These are phyloP conservation scores for Epiblema foenella DNA, from an alignment of 2,888 invertebrate species.

Conservation along the genomic window DNA sequence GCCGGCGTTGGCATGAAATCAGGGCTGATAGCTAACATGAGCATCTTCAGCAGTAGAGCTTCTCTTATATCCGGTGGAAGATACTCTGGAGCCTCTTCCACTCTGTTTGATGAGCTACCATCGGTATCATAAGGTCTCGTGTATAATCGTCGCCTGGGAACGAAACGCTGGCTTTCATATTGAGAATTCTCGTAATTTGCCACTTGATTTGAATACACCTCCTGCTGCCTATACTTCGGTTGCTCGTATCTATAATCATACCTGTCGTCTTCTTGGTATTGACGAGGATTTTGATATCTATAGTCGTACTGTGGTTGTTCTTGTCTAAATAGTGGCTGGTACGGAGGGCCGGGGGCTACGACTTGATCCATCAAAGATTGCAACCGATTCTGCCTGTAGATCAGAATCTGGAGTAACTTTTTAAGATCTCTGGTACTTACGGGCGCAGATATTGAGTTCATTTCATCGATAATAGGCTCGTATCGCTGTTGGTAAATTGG, in stretches of 20 bases:
- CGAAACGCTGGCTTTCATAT: slow-evolving; percentile 78
- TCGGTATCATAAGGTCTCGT: slow-evolving; percentile 73
- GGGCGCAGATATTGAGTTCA: slow-evolving; percentile 87
- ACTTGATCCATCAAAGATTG: slow-evolving; percentile 84
- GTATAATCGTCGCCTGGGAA: slow-evolving; percentile 72
- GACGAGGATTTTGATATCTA: slow-evolving; percentile 64
- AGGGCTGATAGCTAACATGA: slow-evolving; percentile 89
- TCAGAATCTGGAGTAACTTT: slow-evolving; percentile 86
- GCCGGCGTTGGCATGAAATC: slow-evolving; percentile 78
- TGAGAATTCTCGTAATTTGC: slow-evolving; percentile 68
- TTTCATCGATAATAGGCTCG: slow-evolving; percentile 78
- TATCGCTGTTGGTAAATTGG: slow-evolving; percentile 65
- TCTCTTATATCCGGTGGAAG: slow-evolving; percentile 89
- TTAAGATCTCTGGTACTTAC: slow-evolving; percentile 90
- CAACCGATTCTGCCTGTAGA: slow-evolving; percentile 86
- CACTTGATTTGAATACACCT: slow-evolving; percentile 71
- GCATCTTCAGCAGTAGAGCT: slow-evolving; percentile 88
- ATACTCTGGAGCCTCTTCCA: slow-evolving; percentile 84
- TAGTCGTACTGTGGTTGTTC: slow-evolving; percentile 57
- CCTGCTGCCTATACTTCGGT: slow-evolving; percentile 67
- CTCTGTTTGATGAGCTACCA: slow-evolving; percentile 71
- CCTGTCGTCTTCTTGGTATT: slow-evolving; percentile 72
- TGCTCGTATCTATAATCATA: slow-evolving; percentile 75
- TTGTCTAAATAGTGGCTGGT: slow-evolving; percentile 66
- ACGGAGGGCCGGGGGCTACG: slow-evolving; percentile 66